Evolutionary conservation across 2,888 invertebrate species (phyloP).

Genomic region (Pandemis cinnamomeana): DNA sequence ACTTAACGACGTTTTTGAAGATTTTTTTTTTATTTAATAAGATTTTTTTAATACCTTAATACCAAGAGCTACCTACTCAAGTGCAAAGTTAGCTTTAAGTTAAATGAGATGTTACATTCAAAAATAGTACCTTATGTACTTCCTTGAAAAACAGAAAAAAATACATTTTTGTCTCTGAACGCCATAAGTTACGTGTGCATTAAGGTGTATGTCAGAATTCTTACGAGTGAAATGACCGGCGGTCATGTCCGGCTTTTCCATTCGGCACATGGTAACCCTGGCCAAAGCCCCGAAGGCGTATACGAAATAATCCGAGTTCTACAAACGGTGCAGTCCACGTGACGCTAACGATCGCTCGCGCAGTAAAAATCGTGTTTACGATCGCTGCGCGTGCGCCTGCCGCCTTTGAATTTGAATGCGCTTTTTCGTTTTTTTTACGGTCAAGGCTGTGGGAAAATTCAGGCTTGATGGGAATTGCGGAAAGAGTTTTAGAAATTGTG

Average conservation of each 20-base stretch:
- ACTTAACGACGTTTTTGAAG: no score
- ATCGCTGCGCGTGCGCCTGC: slow-evolving; percentile 66
- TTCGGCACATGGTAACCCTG: background rate
- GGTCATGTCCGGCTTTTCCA: background rate
- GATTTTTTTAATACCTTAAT: no score
- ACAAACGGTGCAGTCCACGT: slow-evolving; percentile 82
- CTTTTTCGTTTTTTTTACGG: slow-evolving; percentile 21
- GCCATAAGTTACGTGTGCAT: no score
- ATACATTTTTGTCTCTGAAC: no score
- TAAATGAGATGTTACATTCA: no score
- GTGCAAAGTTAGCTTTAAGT: no score
- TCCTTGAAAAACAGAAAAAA: no score
- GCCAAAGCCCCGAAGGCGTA: slow-evolving; percentile 76
- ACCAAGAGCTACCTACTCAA: no score
- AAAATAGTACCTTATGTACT: no score
- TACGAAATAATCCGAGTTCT: slow-evolving; percentile 83
- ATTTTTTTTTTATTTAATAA: no score
- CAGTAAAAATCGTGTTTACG: slow-evolving; percentile 83
- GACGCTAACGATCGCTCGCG: slow-evolving; percentile 82
- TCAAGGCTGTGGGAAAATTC: slow-evolving; percentile 13
- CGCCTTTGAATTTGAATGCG: slow-evolving; percentile 42
- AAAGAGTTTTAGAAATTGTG: background rate
- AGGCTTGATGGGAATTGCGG: background rate
- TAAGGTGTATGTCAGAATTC: no score
- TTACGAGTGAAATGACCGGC: background rate